Evolutionary conservation across 2,888 invertebrate genomes (phyloP).

Genomic region (Leptinotarsa haldemani): DNA sequence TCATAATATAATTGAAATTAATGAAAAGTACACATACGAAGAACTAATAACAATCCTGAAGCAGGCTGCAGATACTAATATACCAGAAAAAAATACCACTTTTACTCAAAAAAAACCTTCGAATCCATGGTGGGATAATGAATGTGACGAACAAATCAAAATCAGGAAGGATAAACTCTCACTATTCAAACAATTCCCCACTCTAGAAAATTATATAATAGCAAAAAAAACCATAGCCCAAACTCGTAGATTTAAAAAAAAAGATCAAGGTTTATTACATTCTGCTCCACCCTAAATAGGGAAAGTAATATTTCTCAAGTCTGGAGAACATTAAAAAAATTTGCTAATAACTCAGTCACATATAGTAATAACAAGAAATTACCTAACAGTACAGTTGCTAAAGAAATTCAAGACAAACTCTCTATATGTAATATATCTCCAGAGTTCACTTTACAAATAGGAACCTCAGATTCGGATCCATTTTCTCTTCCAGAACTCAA

Average conservation of each 20-base stretch:
- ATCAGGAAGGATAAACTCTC: background rate
- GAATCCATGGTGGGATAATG: background rate
- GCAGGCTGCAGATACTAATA: background rate
- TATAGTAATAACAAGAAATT: background rate
- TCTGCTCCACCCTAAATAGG: slow-evolving; percentile 10
- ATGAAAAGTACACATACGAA: background rate
- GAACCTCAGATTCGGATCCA: background rate
- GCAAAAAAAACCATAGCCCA: background rate
- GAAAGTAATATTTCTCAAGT: background rate
- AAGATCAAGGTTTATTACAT: background rate
- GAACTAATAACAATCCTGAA: background rate
- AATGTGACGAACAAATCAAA: background rate
- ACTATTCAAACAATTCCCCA: background rate
- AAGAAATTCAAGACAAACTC: background rate
- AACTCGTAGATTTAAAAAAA: slow-evolving; percentile 1
- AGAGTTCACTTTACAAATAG: background rate
- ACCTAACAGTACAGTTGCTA: background rate
- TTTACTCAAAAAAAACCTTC: background rate
- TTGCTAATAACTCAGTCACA: background rate
- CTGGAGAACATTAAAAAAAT: slow-evolving; percentile 8
- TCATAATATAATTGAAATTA: background rate
- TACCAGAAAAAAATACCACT: background rate
- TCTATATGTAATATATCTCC: background rate
- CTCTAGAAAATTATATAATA: background rate
- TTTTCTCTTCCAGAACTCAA: slow-evolving; percentile 10